Conservation (phyloP, 2,888 invertebrate genomes). For the Liodrosophila aerea region DNA sequence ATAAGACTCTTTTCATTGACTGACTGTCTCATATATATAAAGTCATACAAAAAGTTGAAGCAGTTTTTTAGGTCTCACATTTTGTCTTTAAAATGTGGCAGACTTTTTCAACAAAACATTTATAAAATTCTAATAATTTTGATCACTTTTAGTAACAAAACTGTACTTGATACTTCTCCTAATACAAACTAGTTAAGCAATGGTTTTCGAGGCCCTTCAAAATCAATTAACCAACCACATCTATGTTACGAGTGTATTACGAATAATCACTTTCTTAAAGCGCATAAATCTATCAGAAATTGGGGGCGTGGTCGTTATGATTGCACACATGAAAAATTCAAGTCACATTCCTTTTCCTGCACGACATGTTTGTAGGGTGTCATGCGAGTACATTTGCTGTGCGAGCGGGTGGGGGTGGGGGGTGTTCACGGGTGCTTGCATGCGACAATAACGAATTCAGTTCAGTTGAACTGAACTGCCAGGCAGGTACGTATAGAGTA, state of each 20-base stretch:
- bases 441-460: slow-evolving; percentile 32
- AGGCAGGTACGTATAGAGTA: slow-evolving; percentile 8
- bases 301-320: slow-evolving; percentile 14
- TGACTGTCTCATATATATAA: too few species aligned
- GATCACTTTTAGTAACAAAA: too few species aligned
- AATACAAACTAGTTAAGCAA: too few species aligned
- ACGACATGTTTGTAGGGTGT: slow-evolving; percentile 38
- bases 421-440: slow-evolving; percentile 2
- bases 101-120: too few species aligned
- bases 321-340: slow-evolving; percentile 32
- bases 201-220: neutral
- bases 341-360: slow-evolving; percentile 41
- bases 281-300: slow-evolving; percentile 41
- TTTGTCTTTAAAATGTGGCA: too few species aligned
- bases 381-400: slow-evolving; percentile 9
- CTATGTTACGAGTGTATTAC: neutral
- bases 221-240: neutral
- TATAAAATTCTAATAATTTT: too few species aligned
- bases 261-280: neutral
- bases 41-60: too few species aligned
- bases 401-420: neutral
- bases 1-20: too few species aligned
- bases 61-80: too few species aligned
- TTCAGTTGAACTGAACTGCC: slow-evolving; percentile 21
- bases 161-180: too few species aligned